Conservation (phyloP, 2,797 vertebrate genomes). For the Scolopax bukidnonensis region DNA sequence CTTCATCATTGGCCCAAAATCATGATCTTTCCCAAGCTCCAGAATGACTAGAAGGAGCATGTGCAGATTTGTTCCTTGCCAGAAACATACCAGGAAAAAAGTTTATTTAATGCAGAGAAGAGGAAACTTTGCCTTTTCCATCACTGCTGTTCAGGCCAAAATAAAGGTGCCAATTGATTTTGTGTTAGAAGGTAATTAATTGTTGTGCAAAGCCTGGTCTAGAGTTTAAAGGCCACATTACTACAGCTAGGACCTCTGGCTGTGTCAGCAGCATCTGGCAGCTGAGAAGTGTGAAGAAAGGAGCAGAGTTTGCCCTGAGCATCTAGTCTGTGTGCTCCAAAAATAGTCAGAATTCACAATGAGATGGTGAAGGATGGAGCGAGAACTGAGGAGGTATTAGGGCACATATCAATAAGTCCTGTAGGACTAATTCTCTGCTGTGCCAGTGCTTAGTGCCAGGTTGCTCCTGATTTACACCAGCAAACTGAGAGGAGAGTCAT, state of each 20-base stretch:
- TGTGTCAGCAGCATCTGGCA: conserved; percentile 31
- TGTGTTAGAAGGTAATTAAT: conserved; percentile 61
- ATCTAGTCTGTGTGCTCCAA: not conserved
- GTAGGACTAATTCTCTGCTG: not conserved
- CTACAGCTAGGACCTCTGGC: not conserved
- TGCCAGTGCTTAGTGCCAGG: not conserved
- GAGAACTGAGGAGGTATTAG: not conserved
- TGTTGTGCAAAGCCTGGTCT: conserved; percentile 3
- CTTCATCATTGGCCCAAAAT: not conserved
- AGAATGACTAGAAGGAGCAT: not conserved
- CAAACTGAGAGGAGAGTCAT: rapidly evolving
- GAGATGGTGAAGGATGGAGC: not conserved
- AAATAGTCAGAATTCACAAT: not conserved
- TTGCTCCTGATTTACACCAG: not conserved
- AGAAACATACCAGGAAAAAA: not conserved
- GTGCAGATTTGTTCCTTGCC: not conserved
- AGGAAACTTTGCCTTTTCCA: conserved; percentile 25
- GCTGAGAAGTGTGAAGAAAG: not conserved
- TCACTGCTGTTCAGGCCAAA: not conserved
- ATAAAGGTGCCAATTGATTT: conserved; percentile 45
- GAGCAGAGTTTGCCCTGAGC: not conserved
- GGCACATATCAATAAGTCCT: not conserved
- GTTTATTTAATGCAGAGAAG: conserved; percentile 16
- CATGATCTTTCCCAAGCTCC: not conserved
- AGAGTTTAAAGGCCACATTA: conserved; percentile 25